These are phyloP conservation scores for Cryptus viduatorius DNA, from an alignment of 2,888 invertebrate species.

Conservation along the genomic window DNA sequence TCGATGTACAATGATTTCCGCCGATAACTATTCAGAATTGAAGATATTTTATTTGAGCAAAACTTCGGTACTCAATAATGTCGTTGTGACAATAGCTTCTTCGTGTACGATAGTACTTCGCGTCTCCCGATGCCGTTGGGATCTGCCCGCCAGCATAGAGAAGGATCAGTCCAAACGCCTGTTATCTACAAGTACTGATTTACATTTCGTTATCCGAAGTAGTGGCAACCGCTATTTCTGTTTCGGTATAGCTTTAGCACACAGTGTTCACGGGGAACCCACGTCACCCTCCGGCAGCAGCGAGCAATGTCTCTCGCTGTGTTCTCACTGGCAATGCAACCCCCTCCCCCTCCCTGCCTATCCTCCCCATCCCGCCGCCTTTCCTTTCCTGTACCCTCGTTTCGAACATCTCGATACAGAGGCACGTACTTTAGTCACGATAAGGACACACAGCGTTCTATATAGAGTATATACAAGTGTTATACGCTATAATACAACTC, in stretches of 20 bases:
- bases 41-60: background rate
- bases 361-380: background rate
- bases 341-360: background rate
- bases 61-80: background rate
- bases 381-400: constrained; percentile 22
- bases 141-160: constrained; percentile 3
- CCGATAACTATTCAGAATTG: background rate
- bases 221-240: constrained; percentile 9
- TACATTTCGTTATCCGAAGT: constrained; percentile 63
- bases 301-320: constrained; percentile 45
- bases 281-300: constrained; percentile 49
- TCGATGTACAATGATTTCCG: too few species aligned
- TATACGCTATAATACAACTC: constrained; percentile 5
- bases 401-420: constrained; percentile 56
- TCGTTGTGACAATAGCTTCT: constrained; percentile 33
- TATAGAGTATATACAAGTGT: constrained; percentile 1
- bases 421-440: constrained; percentile 56
- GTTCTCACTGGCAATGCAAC: constrained; percentile 15
- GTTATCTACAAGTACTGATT: constrained; percentile 61
- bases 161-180: constrained; percentile 53
- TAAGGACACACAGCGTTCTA: constrained; percentile 48
- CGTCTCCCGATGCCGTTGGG: background rate
- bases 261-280: constrained; percentile 22
- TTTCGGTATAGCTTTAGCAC: constrained; percentile 5
- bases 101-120: constrained; percentile 1